These are phyloP conservation scores for Gastrophysa polygoni DNA, from an alignment of 2,888 invertebrate genomes.

Conservation along the genomic window DNA sequence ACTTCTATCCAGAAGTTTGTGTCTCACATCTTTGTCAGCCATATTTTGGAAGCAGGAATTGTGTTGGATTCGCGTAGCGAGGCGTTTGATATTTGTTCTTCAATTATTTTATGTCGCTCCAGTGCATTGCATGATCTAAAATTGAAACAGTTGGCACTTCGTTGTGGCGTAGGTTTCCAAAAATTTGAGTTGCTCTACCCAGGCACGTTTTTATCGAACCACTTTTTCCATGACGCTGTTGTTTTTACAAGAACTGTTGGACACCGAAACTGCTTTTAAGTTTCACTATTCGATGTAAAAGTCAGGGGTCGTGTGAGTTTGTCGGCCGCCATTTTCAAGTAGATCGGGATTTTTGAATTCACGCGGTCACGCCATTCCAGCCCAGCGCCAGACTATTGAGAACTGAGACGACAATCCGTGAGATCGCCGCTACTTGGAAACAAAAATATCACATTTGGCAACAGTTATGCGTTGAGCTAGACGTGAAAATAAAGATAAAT, in stretches of 20 bases:
- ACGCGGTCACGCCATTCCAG: constrained; percentile 41
- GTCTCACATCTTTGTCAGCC: constrained; percentile 46
- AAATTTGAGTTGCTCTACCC: constrained; percentile 35
- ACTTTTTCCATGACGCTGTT: too few species aligned
- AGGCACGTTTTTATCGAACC: constrained; percentile 11
- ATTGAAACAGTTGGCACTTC: constrained; percentile 42
- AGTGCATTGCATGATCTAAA: constrained; percentile 41
- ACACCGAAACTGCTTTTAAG: too few species aligned
- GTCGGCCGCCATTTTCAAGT: constrained; percentile 20
- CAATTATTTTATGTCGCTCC: constrained; percentile 35
- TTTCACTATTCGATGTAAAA: constrained; percentile 23
- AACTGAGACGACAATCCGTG: constrained; percentile 53
- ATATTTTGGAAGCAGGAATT: constrained; percentile 39
- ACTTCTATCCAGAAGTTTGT: constrained; percentile 53
- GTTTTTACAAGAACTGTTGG: too few species aligned
- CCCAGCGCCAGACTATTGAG: constrained; percentile 47
- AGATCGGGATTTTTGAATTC: constrained; percentile 30
- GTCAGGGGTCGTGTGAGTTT: not conserved
- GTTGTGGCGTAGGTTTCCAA: constrained; percentile 39
- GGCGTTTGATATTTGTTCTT: constrained; percentile 22
- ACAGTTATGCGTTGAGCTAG: constrained; percentile 55
- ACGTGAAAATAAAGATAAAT: constrained; percentile 57
- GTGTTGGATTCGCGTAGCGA: constrained; percentile 21
- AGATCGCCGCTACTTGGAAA: constrained; percentile 52
- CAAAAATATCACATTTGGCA: constrained; percentile 61